Evolutionary conservation across 1,140 invertebrate genomes (phyloP), one percentile per base, ranked within the genome.

Genomic region (Macrobrachium rosenbergii): DNA sequence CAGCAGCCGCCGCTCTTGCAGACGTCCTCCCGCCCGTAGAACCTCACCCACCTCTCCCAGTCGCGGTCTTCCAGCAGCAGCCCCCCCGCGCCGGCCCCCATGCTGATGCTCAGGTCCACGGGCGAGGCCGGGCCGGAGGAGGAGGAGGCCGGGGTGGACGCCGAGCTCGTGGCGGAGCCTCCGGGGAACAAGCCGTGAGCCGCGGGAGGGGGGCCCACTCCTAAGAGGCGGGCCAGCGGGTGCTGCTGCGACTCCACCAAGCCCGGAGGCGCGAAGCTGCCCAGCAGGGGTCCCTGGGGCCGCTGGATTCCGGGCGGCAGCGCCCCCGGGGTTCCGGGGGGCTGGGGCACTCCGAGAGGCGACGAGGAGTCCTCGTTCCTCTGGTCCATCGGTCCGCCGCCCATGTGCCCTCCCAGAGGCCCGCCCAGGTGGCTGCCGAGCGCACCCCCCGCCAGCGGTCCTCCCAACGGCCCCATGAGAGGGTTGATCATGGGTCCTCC

Each of bases 1-100:
- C 96, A 96, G 89, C n/a, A n/a, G n/a, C n/a, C n/a, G n/a, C 95
- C 94, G n/a, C 94, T 21, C 2, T 82, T 67, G 52, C 89, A 83
- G 91, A 92, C 87, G 92, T 91, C 87, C 90, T 93, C 89, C 93
- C 93, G 17, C 94, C 93, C 80, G 77, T 81, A 80, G 60, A 72
- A 83, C 21, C 83, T 58, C 59, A 90, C 58, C 67, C 81, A 88
- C 5, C 89, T 72, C 80, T 90, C 87, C 87, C 89, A 90, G 52
- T 85, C 83, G 19, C 85, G 80, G 59, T 88, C 89, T 11, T 88
- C 89, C 58, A 28, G 12, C 12, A 67, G n/a, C n/a, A n/a, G n/a
- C n/a, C n/a, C n/a, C n/a, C n/a, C n/a, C n/a, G n/a, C n/a, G n/a
- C n/a, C n/a, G n/a, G n/a, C 75, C 12, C 80, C 82, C 82, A 88